phyloP scores from a whole-genome alignment of 2,113 vertebrate genomes.

The Bufo bufo region DNA sequence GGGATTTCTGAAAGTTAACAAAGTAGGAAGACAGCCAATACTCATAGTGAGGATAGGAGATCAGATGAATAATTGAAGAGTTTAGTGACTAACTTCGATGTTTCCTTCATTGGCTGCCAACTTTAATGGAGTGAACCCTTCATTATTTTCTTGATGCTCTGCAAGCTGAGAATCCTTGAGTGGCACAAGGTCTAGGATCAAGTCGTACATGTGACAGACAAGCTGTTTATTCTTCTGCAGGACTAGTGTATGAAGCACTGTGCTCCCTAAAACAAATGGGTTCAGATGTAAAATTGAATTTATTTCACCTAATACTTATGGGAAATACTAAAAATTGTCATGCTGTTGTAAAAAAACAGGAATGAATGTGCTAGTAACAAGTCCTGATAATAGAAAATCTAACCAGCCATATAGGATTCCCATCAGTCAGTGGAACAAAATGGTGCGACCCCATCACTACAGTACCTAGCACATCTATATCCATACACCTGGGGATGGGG shows the following conservation, averaged over 20 bases:
- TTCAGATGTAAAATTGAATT: constrained; percentile 5
- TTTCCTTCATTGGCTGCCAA: background rate
- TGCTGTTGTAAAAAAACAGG: background rate
- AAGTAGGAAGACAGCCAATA: constrained; percentile 48
- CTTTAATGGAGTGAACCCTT: background rate
- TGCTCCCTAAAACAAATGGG: background rate
- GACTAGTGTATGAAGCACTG: background rate
- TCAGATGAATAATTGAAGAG: constrained; percentile 53
- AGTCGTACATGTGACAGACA: background rate
- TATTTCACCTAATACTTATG: constrained; percentile 6
- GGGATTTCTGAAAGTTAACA: constrained; percentile 40
- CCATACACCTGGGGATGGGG: too few species aligned
- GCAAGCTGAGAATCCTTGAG: background rate
- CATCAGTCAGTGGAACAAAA: too few species aligned
- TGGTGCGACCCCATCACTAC: too few species aligned
- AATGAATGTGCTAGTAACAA: background rate
- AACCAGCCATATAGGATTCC: too few species aligned
- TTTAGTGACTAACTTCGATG: constrained; percentile 50
- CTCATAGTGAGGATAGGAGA: background rate
- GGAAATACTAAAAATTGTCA: constrained; percentile 8
- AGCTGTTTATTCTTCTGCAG: background rate
- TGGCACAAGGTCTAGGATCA: constrained; percentile 22
- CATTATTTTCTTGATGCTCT: background rate
- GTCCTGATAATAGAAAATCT: background rate
- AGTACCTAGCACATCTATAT: too few species aligned